phyloP scores from a whole-genome alignment of 2,797 vertebrate species.

The Decapterus maruadsi region DNA sequence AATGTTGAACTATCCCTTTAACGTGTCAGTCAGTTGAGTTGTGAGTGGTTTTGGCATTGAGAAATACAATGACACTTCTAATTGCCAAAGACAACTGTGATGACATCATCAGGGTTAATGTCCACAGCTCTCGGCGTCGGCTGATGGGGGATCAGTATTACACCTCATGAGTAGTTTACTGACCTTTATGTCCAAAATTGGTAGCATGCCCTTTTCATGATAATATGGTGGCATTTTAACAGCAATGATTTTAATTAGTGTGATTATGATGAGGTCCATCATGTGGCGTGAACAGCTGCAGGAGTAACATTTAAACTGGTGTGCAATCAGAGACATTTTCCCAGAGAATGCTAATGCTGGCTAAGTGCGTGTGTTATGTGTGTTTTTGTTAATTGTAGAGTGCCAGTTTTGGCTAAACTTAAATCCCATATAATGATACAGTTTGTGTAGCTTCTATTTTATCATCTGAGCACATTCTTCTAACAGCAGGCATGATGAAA shows the following conservation, averaged over 20 bases:
- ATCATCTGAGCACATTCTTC: constrained; percentile 7
- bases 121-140: neutral
- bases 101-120: neutral
- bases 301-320: neutral
- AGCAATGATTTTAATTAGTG: neutral
- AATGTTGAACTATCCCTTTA: too few relatives aligned
- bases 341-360: neutral
- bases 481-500: constrained; percentile 11
- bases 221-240: neutral
- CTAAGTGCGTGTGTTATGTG: neutral
- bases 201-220: neutral
- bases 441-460: neutral
- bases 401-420: neutral
- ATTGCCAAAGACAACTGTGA: neutral
- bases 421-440: neutral
- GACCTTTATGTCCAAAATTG: neutral
- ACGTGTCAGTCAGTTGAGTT: too few relatives aligned
- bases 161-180: neutral
- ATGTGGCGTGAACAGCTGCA: neutral
- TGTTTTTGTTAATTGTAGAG: neutral
- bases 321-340: neutral
- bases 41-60: too few relatives aligned
- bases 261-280: neutral
- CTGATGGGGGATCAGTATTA: neutral
- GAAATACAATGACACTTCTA: too few relatives aligned